A percentile compares a stretch with the other conserved stretches of the same genome.
These are phyloP conservation scores for Vulpes vulpes DNA, from an alignment of 2,113 vertebrate species.

Conservation along the genomic window DNA sequence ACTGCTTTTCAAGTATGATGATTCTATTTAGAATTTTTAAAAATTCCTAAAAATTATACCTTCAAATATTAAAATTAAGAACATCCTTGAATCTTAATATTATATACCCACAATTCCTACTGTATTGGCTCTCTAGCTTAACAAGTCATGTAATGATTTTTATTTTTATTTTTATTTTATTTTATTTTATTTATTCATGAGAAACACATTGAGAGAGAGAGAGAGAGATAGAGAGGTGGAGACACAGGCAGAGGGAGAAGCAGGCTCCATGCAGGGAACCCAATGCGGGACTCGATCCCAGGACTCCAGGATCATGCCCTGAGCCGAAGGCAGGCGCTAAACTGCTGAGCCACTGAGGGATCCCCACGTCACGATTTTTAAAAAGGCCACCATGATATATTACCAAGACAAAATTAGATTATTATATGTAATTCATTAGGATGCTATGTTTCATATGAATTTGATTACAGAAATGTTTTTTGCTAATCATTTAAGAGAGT, in stretches of 20 bases:
- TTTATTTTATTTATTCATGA: too few species aligned
- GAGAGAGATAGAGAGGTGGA: too few species aligned
- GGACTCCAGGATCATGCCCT: too few species aligned
- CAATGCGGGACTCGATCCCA: too few species aligned
- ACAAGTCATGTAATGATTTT: constrained; percentile 3
- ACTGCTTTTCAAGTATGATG: neutral
- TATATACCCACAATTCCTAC: neutral
- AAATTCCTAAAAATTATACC: constrained; percentile 13
- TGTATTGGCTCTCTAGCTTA: neutral
- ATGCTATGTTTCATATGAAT: neutral
- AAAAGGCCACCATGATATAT: neutral
- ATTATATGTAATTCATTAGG: neutral
- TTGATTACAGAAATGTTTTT: constrained; percentile 14
- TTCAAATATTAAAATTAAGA: constrained; percentile 53
- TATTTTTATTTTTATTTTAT: too few species aligned
- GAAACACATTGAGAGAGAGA: too few species aligned
- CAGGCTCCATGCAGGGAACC: too few species aligned
- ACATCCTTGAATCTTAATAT: constrained; percentile 8
- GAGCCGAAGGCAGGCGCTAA: too few species aligned
- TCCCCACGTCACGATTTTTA: too few species aligned
- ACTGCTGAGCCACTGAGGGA: too few species aligned
- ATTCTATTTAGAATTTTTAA: constrained; percentile 47
- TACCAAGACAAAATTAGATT: constrained; percentile 44
- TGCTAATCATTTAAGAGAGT: neutral
- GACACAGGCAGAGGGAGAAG: too few species aligned